These are phyloP conservation scores for Isurus oxyrinchus DNA, from an alignment of 2,113 vertebrate species.

Conservation along the genomic window DNA sequence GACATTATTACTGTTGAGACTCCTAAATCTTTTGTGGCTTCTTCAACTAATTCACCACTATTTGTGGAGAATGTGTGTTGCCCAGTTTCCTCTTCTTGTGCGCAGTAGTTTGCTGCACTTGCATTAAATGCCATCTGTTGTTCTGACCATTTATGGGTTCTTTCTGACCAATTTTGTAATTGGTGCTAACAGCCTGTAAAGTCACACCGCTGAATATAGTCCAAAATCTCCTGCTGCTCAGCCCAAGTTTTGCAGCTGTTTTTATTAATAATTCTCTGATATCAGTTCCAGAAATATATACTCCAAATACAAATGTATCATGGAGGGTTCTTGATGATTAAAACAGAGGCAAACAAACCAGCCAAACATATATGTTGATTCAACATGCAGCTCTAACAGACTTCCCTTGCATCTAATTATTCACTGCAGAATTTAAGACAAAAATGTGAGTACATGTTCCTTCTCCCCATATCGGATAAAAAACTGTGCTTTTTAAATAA, in stretches of 20 bases:
- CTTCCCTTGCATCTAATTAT: not conserved
- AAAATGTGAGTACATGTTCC: not conserved
- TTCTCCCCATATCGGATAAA: not conserved
- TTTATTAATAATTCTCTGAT: not conserved
- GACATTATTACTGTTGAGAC: not conserved
- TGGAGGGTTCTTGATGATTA: not conserved
- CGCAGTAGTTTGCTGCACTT: not conserved
- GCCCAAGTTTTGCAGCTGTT: not conserved
- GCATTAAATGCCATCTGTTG: not conserved
- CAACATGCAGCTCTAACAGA: not conserved
- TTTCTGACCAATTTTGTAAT: not conserved
- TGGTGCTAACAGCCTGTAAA: not conserved
- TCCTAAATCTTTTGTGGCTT: not conserved
- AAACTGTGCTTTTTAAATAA: not conserved
- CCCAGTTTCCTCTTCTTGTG: not conserved
- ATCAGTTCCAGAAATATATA: not conserved
- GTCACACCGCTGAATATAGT: not conserved
- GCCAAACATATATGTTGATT: not conserved
- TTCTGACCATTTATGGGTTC: not conserved
- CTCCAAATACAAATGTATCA: not conserved
- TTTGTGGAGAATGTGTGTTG: not conserved
- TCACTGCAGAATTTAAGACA: not conserved
- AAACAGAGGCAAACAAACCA: not conserved
- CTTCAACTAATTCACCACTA: not conserved
- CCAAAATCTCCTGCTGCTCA: not conserved